Evolutionary conservation across 2,797 vertebrate genomes (phyloP).

Genomic region (Myoxocephalus aenaeus): DNA sequence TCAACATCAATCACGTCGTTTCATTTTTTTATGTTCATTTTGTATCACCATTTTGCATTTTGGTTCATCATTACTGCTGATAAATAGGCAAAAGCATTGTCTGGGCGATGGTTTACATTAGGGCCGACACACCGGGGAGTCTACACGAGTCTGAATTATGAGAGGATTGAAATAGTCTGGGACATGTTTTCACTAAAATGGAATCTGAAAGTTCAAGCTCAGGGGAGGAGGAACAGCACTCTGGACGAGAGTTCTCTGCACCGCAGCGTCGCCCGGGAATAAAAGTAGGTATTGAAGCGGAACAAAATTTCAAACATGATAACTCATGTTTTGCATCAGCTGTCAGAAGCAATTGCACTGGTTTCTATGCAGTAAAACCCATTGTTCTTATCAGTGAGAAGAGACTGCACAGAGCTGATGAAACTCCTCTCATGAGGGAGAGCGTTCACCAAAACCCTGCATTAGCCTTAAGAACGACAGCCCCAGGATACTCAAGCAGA

Average conservation of each 20-base stretch:
- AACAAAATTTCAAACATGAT: conserved; percentile 45
- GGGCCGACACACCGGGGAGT: conserved; percentile 42
- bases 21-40: conserved; percentile 70
- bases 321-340: conserved; percentile 57
- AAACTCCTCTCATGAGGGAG: conserved; percentile 8
- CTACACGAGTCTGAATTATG: conserved; percentile 40
- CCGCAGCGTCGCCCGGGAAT: conserved; percentile 42
- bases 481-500: conserved; percentile 18
- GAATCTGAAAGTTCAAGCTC: conserved; percentile 57
- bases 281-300: conserved; percentile 41
- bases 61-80: conserved; percentile 67
- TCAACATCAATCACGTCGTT: conserved; percentile 67
- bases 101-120: conserved; percentile 64
- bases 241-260: conserved; percentile 32
- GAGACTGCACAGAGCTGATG: conserved; percentile 21
- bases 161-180: conserved; percentile 42
- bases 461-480: conserved; percentile 32
- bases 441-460: not conserved
- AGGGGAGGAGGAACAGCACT: conserved; percentile 36
- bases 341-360: conserved; percentile 49
- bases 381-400: conserved; percentile 4
- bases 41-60: conserved; percentile 66
- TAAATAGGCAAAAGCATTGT: conserved; percentile 64
- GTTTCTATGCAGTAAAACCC: conserved; percentile 20
- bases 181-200: conserved; percentile 48